Base-by-base conservation (phyloP, 2,797 vertebrate species). In the Galago senegalensis region DNA sequence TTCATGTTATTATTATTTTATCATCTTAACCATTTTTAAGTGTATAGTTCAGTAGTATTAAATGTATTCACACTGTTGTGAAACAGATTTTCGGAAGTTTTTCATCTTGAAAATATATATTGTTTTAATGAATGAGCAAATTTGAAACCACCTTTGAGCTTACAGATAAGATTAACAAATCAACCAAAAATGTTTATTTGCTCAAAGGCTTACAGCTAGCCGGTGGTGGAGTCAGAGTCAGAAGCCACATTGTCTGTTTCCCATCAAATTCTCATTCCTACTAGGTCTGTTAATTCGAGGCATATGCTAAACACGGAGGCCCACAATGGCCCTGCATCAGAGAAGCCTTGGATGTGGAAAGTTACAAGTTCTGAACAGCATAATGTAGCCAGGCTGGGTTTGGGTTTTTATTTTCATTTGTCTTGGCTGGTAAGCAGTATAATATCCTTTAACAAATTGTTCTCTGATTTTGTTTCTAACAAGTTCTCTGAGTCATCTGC, bases 291-390 rank as follows among this genome's bases (percentile, higher is more conserved):
- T 88, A 94, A 96, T 87, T 91, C 53, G 89, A n/a, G 34, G 65
- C 95, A 91, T 37, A 75, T 91, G 89, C n/a, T 91, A 76, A 76
- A 58, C n/a, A 89, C 58, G 56, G 69, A 95, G 72, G 65, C 86
- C 46, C 73, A 97, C 76, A 93, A 91, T 11, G 43, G 1, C 58
- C 56, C 75, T 53, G 89, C 61, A 72, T 83, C 89, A 86, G 80
- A 95, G 77, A 70, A 86, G 40, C 14, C 61, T 93, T 53, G 84
- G 75, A 95, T 95, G 53, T 96, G 89, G 93, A 87, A 89, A 89
- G 83, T 93, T 92, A 96, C 83, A 90, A 83, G 94, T 96, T 93
- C 86, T 58, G 79, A 97, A 89, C 72, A 75, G 93, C 75, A 91
- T 86, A 65, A 88, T 81, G 94, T 91, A 90, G 56, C 3, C n/a